Evolutionary conservation across 2,113 vertebrate genomes (phyloP).

Genomic region (Lota lota): DNA sequence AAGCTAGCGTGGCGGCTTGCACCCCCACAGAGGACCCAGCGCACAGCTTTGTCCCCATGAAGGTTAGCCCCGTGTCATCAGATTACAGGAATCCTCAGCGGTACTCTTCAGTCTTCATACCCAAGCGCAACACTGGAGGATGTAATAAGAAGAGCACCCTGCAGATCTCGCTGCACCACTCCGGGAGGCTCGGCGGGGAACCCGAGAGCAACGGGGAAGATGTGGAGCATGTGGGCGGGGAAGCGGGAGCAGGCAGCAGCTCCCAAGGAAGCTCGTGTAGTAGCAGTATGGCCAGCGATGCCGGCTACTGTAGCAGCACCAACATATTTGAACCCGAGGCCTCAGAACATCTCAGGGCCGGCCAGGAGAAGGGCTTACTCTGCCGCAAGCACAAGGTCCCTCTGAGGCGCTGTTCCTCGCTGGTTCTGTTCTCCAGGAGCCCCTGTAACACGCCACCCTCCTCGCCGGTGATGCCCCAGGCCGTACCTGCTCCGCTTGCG

Average conservation of each 20-base stretch:
- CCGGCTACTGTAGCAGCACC: conserved; percentile 74
- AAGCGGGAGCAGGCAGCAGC: conserved; percentile 45
- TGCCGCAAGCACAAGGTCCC: conserved; percentile 75
- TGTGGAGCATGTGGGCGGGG: conserved; percentile 48
- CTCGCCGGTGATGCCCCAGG: conserved; percentile 77
- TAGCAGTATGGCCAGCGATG: conserved; percentile 73
- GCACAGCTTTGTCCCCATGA: conserved; percentile 76
- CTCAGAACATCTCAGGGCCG: conserved; percentile 65
- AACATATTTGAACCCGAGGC: conserved; percentile 81
- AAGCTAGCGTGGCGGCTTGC: conserved; percentile 55
- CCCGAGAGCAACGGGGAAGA: conserved; percentile 52
- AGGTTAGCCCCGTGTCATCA: conserved; percentile 78
- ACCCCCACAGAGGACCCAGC: conserved; percentile 65
- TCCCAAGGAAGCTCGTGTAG: conserved; percentile 82
- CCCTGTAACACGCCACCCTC: conserved; percentile 85
- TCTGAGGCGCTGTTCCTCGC: conserved; percentile 88
- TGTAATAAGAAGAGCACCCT: conserved; percentile 81
- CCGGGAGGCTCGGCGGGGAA: conserved; percentile 62
- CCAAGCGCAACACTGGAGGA: conserved; percentile 65
- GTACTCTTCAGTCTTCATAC: conserved; percentile 71
- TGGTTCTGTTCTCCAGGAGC: conserved; percentile 91
- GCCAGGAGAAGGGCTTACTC: conserved; percentile 54
- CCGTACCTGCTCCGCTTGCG: conserved; percentile 60
- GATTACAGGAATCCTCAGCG: conserved; percentile 70
- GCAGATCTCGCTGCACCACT: conserved; percentile 86